phyloP scores from a whole-genome alignment of 2,888 invertebrate genomes.

The Eristalis intricaria region DNA sequence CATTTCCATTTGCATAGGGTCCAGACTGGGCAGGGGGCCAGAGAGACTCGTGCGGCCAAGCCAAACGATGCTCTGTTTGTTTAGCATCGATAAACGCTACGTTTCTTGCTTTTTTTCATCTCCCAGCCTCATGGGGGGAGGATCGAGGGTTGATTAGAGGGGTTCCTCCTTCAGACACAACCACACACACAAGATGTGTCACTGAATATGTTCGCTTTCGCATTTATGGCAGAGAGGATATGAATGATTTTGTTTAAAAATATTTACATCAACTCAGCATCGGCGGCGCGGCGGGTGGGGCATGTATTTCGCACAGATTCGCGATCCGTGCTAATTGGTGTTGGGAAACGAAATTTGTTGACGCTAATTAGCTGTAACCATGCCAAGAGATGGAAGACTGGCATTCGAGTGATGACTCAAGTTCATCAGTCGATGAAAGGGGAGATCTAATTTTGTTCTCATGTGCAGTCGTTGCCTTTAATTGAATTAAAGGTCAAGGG shows the following conservation, averaged over 20 bases:
- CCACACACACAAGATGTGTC: neutral
- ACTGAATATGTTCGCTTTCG: neutral
- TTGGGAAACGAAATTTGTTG: slow-evolving; percentile 18
- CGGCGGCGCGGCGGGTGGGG: neutral
- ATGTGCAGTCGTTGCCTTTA: neutral
- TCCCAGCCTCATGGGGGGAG: neutral
- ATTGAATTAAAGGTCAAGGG: neutral
- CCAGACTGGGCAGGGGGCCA: neutral
- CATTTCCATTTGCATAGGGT: neutral
- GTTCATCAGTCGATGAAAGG: neutral
- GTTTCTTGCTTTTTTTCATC: neutral
- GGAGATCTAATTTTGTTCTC: neutral
- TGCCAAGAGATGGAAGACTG: neutral
- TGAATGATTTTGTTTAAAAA: neutral
- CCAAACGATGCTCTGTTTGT: neutral
- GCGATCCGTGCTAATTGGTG: slow-evolving; percentile 7
- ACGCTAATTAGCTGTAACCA: neutral
- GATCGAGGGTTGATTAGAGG: neutral
- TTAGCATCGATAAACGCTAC: neutral
- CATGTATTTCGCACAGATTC: neutral
- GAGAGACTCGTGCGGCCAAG: neutral
- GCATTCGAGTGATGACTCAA: neutral
- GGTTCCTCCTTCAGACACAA: neutral
- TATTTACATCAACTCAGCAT: neutral
- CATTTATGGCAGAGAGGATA: neutral